These are phyloP conservation scores for Oriolus oriolus DNA, from an alignment of 2,113 vertebrate genomes.

Conservation along the genomic window DNA sequence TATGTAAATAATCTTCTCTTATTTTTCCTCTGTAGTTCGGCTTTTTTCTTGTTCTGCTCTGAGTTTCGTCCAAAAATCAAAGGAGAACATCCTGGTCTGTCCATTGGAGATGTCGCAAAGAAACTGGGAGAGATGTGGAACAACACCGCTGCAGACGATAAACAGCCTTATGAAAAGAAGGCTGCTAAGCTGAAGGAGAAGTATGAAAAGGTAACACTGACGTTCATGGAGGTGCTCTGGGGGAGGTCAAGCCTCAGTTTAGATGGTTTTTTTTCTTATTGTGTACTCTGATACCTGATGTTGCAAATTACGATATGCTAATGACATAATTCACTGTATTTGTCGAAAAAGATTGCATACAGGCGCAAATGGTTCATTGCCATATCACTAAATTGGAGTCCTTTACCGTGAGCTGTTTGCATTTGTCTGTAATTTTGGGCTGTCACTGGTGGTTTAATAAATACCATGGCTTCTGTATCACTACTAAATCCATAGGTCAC, in stretches of 20 bases:
- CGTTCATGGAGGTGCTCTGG: neutral
- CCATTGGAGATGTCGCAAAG: conserved; percentile 93
- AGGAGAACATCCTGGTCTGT: conserved; percentile 84
- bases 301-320: neutral
- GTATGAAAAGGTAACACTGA: conserved; percentile 86
- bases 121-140: conserved; percentile 98
- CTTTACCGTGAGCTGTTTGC: neutral
- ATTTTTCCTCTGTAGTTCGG: conserved; percentile 75
- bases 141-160: conserved; percentile 84
- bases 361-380: neutral
- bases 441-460: neutral
- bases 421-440: neutral
- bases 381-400: neutral
- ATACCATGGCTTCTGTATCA: rapidly evolving
- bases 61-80: conserved; percentile 96
- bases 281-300: neutral
- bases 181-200: conserved; percentile 97
- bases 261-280: neutral
- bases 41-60: conserved; percentile 96
- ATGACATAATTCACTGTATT: neutral
- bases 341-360: neutral
- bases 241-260: neutral
- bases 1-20: neutral
- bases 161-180: conserved; percentile 94
- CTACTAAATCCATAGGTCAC: neutral